phyloP scores from a whole-genome alignment of 1,140 invertebrate species.

The Ectropis grisescens region DNA sequence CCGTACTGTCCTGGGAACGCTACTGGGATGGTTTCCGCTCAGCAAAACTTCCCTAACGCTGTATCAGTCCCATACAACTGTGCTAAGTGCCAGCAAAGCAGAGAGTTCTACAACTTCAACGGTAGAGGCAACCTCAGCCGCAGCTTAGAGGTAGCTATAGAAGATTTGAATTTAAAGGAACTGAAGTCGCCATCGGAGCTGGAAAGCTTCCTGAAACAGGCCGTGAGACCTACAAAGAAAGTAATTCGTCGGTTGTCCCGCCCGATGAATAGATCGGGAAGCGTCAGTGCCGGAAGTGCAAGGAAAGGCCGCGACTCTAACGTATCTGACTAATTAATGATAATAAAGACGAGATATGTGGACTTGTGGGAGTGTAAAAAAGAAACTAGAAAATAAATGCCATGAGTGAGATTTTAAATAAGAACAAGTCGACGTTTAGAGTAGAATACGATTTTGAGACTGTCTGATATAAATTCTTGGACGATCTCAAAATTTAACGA shows the following conservation, averaged over 20 bases:
- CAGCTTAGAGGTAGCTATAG: too few species aligned
- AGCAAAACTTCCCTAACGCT: constrained; percentile 71
- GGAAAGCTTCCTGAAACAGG: constrained; percentile 38
- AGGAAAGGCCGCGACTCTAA: too few species aligned
- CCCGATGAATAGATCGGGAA: too few species aligned
- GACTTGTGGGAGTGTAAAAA: constrained; percentile 1
- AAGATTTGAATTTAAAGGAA: constrained; percentile 38
- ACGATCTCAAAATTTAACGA: constrained; percentile 49
- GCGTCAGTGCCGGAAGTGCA: too few species aligned
- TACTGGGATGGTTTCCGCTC: constrained; percentile 53
- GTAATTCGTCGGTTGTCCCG: constrained; percentile 29
- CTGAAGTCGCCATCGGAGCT: constrained; percentile 43
- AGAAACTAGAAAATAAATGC: too few species aligned
- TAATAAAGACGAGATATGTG: constrained; percentile 10
- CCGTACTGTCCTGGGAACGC: constrained; percentile 71
- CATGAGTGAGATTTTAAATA: too few species aligned
- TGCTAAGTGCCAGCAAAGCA: constrained; percentile 35
- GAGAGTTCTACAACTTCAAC: constrained; percentile 34
- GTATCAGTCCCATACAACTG: constrained; percentile 61
- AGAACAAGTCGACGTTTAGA: constrained; percentile 1
- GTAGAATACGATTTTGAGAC: constrained; percentile 39
- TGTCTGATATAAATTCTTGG: constrained; percentile 54
- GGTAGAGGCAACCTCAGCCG: constrained; percentile 41
- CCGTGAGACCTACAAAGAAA: constrained; percentile 43
- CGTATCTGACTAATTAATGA: too few species aligned